Evolutionary conservation across 1,140 invertebrate species (phyloP).

Genomic region (Bombus sylvicola): DNA sequence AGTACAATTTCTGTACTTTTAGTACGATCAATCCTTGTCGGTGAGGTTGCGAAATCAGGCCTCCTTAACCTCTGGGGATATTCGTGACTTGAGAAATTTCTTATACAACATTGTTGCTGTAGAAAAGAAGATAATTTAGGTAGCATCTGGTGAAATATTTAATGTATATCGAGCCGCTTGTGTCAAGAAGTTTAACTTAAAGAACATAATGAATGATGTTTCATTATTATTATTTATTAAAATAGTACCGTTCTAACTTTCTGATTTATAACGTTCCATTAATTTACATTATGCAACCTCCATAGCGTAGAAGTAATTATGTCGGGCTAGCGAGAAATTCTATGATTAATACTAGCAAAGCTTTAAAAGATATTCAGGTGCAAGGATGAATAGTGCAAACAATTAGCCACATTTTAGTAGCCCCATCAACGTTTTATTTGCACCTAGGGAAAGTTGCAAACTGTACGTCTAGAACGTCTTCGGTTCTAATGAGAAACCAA

Average conservation of each 20-base stretch:
- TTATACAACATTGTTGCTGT: neutral
- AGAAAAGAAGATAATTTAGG: neutral
- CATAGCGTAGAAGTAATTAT: neutral
- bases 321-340: neutral
- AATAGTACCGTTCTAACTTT: neutral
- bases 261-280: neutral
- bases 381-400: conserved; percentile 27
- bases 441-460: conserved; percentile 61
- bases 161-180: neutral
- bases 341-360: neutral
- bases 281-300: neutral
- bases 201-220: neutral
- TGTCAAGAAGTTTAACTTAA: neutral
- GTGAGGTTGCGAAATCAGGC: too few relatives aligned
- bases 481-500: conserved; percentile 3
- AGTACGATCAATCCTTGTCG: too few relatives aligned
- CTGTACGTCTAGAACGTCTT: conserved; percentile 2
- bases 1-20: neutral
- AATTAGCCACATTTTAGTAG: conserved; percentile 26
- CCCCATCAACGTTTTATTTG: conserved; percentile 47
- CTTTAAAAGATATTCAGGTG: neutral
- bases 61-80: neutral
- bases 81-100: neutral
- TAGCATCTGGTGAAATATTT: neutral
- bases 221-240: neutral